These are phyloP conservation scores for Panthera uncia DNA, from an alignment of 2,113 vertebrate species.

Conservation along the genomic window DNA sequence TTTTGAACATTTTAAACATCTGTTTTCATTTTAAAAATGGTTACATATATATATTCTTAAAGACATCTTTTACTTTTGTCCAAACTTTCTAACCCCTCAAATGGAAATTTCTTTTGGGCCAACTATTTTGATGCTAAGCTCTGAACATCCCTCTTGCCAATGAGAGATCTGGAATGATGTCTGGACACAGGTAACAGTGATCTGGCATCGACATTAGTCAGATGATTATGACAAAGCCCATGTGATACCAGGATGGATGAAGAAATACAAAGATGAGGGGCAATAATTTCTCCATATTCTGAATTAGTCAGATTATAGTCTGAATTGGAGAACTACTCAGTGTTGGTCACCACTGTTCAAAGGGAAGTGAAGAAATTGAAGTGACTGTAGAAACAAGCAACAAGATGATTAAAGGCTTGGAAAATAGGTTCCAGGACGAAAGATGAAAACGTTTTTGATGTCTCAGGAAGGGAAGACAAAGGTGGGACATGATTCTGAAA, in stretches of 20 bases:
- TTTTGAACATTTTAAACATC: slow-evolving; percentile 50
- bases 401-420: slow-evolving; percentile 56
- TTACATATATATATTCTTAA: not conserved
- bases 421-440: slow-evolving; percentile 30
- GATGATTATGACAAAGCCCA: not conserved
- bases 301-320: slow-evolving; percentile 39
- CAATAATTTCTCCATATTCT: not conserved
- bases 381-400: not conserved
- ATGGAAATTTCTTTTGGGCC: not conserved
- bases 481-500: not conserved
- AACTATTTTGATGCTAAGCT: not conserved
- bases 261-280: not conserved
- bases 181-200: too few relatives aligned
- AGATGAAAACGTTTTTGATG: slow-evolving; percentile 24
- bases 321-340: not conserved
- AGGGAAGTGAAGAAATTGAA: slow-evolving; percentile 52
- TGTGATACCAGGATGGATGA: not conserved
- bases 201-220: not conserved
- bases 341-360: slow-evolving; percentile 39
- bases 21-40: slow-evolving; percentile 62
- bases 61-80: slow-evolving; percentile 14
- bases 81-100: not conserved
- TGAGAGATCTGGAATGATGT: not conserved
- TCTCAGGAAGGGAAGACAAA: not conserved
- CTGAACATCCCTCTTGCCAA: not conserved